Evolutionary conservation across 2,113 vertebrate genomes (phyloP).

Genomic region (Haplotaxodon microlepis): DNA sequence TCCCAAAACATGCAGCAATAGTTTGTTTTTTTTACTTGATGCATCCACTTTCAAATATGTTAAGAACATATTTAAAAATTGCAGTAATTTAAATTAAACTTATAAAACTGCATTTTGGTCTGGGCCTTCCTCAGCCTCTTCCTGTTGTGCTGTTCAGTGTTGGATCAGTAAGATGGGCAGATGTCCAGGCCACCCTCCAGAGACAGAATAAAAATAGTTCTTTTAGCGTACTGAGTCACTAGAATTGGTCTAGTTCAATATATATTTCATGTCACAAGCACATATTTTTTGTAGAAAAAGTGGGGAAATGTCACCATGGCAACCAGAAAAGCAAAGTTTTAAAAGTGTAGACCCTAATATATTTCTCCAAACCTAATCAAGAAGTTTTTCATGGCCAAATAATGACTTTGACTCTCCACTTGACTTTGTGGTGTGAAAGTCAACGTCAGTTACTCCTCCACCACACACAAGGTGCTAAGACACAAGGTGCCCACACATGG

Average conservation of each 20-base stretch:
- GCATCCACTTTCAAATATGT: neutral
- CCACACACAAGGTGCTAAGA: neutral
- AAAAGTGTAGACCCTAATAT: neutral
- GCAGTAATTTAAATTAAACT: neutral
- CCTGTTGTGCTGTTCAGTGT: neutral
- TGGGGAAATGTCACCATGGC: neutral
- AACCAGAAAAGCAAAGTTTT: neutral
- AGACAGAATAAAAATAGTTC: neutral
- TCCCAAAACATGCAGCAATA: neutral
- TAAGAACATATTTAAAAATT: neutral
- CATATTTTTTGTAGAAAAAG: neutral
- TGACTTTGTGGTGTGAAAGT: neutral
- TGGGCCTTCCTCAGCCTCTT: fast-evolving
- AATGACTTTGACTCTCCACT: neutral
- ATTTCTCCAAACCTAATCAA: neutral
- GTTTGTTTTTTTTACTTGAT: neutral
- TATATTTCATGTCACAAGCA: neutral
- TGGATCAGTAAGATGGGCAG: neutral
- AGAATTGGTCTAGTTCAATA: neutral
- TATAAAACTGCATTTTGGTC: neutral
- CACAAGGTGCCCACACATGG: neutral
- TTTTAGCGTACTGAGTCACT: neutral
- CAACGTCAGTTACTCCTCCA: neutral
- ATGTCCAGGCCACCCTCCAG: neutral
- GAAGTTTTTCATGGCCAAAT: neutral